Base-by-base conservation (phyloP, 2,888 invertebrate genomes). In the Salpingus planirostris region DNA sequence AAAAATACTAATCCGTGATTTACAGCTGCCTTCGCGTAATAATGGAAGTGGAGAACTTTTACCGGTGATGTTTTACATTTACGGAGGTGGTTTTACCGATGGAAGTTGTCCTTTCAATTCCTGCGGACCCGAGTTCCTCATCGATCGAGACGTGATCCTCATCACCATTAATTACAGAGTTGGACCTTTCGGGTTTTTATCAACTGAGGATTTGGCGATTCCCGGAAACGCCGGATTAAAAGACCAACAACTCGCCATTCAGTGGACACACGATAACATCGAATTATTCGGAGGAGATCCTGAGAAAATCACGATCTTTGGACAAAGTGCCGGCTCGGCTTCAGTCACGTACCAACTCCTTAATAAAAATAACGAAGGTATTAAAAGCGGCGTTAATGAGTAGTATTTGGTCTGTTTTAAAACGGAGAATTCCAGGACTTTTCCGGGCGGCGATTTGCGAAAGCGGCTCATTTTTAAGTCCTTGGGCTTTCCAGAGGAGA, bases 181-280 rank as follows among this genome's bases (percentile, higher is more conserved):
- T 4, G 52, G 52, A 24, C 44, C 47, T 23, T 52, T 50, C 31
- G 52, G 84, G 31, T 85, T 87, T 57, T 63, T 84, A 1, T 82
- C 80, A 49, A 81, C 83, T 0, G 80, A 76, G 8, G 82, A 84
- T 44, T 69, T 71, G 1, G 53, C 69, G 0, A 66, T 79, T 1
- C 75, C 84, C 0, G 79, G 78, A 2, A 84, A 84, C 56, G 73
- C 73, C 46, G 83, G 83, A 0, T 53, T 84, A 15, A 83, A 82
- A 52, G 83, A 84, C 66, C 83, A 83, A 61, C 65, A 67, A 14
- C 66, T 78, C 40, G 82, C 80, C 0, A 56, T 85, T 22, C 69
- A 71, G 43, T 85, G 83, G 83, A 62, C 80, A 1, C 71, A 74
- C 30, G 60, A 71, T 25, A 80, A 84, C 54, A 78, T 84, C 36